Base-by-base conservation (phyloP, 2,113 vertebrate genomes). In the Cololabis saira region DNA sequence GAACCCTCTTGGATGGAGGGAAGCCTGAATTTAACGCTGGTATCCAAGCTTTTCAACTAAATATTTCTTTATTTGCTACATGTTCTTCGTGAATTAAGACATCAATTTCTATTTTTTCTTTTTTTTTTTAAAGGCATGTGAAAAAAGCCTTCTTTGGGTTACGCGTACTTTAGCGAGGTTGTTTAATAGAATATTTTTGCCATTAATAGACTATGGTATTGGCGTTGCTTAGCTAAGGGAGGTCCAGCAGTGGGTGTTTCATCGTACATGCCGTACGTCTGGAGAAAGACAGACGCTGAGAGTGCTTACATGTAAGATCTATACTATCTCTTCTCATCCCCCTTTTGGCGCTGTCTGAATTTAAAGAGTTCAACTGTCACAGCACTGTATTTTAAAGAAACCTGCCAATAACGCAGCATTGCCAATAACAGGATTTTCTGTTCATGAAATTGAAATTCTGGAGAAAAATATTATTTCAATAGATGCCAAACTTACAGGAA, bases 131-230 rank as follows among this genome's bases (percentile, higher is more conserved):
- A n/a, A n/a, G n/a, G n/a, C n/a, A n/a, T n/a, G n/a, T 3, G 8
- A 30, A 3, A 30, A 30, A 37, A 37, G 6, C 1, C 33, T 4
- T 37, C 33, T 37, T 37, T 42, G 56, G 74, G 56, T 69, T 51
- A 48, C 19, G n/a, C 3, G 7, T 42, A 61, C 30, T 47, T 65
- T 61, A 27, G 45, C n/a, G 12, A 65, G 19, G 22, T 45, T 62
- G 45, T 71, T 42, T 16, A 5, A 49, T 40, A 9, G 12, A 43
- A 51, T 61, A 37, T 12, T 54, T 71, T 78, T 61, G 49, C 5
- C 12, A 45, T 81, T 74, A 83, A 78, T 78, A 64, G 76, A 84
- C 64, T 41, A 73, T 15, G 3, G 64, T 57, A 69, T 17, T 57
- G 45, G 59, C 17, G 4, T 30, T 21, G 65, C 50, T 47, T 41